phyloP scores from a whole-genome alignment of 2,113 vertebrate genomes.

The Agelaius tricolor region DNA sequence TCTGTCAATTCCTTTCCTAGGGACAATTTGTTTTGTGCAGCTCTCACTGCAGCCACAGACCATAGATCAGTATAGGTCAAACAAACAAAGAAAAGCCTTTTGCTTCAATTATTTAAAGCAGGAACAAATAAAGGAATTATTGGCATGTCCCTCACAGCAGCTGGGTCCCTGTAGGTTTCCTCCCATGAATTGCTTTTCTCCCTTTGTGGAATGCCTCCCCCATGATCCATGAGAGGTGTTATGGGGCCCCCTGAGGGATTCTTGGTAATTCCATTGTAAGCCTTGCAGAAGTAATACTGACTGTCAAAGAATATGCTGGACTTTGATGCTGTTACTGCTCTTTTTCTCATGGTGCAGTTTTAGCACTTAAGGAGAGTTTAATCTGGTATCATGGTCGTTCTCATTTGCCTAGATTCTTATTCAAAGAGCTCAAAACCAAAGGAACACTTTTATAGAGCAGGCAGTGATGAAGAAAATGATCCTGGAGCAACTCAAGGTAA shows the following conservation, averaged over 20 bases:
- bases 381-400: background rate
- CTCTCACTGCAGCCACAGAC: background rate
- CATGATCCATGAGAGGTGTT: background rate
- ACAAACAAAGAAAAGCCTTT: background rate
- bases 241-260: background rate
- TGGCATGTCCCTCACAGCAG: background rate
- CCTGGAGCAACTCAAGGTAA: slow-evolving; percentile 10
- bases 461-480: background rate
- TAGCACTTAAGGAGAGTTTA: background rate
- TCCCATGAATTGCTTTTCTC: background rate
- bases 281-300: background rate
- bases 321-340: background rate
- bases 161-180: background rate
- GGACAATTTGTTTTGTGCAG: background rate
- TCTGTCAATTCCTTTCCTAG: background rate
- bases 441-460: background rate
- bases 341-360: background rate
- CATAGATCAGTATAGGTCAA: background rate
- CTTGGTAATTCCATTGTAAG: background rate
- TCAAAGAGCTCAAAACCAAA: background rate
- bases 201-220: background rate
- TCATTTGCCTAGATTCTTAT: background rate
- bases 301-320: background rate
- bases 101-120: background rate
- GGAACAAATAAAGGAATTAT: background rate